Percentiles rank a stretch among this genome's conserved stretches.
phyloP scores from a whole-genome alignment of 2,113 vertebrate genomes.

The Petaurus breviceps region DNA sequence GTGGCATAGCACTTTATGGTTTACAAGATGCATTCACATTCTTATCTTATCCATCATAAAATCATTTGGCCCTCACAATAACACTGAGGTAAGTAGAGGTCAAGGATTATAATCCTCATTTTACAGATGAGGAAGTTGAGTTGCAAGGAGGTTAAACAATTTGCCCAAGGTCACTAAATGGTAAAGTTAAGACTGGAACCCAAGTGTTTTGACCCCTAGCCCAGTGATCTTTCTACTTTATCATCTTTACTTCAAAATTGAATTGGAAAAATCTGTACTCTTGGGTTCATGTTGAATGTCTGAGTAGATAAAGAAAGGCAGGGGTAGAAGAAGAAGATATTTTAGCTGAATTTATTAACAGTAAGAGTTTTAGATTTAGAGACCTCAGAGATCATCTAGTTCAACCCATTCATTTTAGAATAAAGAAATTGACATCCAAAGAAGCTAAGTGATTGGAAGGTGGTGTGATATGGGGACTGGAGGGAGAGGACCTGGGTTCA shows the following conservation, averaged over 20 bases:
- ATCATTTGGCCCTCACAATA: neutral
- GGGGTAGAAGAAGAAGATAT: neutral
- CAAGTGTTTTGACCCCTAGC: neutral
- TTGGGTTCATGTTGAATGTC: neutral
- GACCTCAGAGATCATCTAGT: neutral
- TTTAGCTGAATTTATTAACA: neutral
- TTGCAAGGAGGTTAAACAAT: conserved; percentile 10
- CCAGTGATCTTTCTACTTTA: neutral
- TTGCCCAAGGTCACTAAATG: neutral
- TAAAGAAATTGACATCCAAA: neutral
- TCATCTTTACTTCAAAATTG: neutral
- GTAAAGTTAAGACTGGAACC: neutral
- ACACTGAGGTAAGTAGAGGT: neutral
- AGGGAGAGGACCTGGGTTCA: neutral
- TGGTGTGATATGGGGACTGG: neutral
- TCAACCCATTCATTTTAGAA: neutral
- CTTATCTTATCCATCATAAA: neutral
- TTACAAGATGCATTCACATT: neutral
- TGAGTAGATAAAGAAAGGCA: conserved; percentile 14
- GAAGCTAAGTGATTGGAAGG: neutral
- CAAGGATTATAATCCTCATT: conserved; percentile 21
- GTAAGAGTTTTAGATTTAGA: conserved; percentile 22
- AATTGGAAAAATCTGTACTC: neutral
- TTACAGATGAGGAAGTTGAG: conserved; percentile 25
- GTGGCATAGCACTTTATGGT: no score